Evolutionary conservation across 1,140 invertebrate genomes (phyloP), one percentile per base, ranked within the genome.

Genomic region (Oncopodura yosiiana): DNA sequence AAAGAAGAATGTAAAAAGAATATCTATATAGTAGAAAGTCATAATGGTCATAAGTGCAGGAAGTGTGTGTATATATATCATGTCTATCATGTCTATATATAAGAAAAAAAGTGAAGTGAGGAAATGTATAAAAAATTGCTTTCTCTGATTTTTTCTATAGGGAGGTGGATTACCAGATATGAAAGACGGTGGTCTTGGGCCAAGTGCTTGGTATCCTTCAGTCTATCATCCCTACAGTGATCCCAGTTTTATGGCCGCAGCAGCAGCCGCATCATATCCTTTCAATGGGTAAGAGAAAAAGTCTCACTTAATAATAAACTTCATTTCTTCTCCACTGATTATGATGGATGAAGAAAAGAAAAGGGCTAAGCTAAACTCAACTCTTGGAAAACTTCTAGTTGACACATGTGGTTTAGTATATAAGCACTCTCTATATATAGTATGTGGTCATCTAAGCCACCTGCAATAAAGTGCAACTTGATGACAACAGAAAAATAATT

Each of bases 151-250:
- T 49, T 46, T 48, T 42, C 46, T 56, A 3, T 34, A 60, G 57
- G 61, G 57, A 37, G 61, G 61, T 42, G 61, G 61, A 52, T 56
- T 62, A 50, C 48, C 46, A 2, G 61, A 63, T 37, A 54, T 60
- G 58, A 63, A 63, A 38, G 61, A 63, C 39, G 61, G 61, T 42
- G 60, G 60, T 48, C 42, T 64, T 48, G 62, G 62, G 37, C 58
- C 59, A 27, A 53, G 55, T 49, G 51, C 58, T 19, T 60, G 55
- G 58, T 61, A 64, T 54, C 62, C 62, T 16, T 58, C 58, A 34
- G 51, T 63, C 42, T 60, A 61, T 56, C 58, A 64, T 55, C 62
- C 62, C 3, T 64, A 64, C 58, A 9, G 8, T 12, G 62, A 64
- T 42, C 58, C 62, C 23, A 41, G 58, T 30, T 64, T 61, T 53